Conservation (phyloP, 2,797 vertebrate species). For the Anableps anableps region DNA sequence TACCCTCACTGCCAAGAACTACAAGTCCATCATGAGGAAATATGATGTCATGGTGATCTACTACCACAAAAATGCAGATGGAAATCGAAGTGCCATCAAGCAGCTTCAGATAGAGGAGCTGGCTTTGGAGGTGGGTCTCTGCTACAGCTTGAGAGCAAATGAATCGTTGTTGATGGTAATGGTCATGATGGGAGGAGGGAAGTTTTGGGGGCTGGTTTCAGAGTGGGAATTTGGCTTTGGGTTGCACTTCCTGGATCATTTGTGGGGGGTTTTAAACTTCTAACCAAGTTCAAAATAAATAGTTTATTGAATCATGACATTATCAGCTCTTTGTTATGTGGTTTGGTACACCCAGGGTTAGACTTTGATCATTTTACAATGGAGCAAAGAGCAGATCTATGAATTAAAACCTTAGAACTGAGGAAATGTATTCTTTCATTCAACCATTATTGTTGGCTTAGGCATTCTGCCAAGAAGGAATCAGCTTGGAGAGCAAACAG, state of each 20-base stretch:
- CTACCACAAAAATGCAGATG: slow-evolving; percentile 85
- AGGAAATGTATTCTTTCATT: not conserved
- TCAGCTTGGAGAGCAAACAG: too few species aligned
- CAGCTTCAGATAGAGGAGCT: slow-evolving; percentile 91
- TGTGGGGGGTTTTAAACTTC: not conserved
- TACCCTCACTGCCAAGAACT: slow-evolving; percentile 86
- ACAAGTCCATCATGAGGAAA: slow-evolving; percentile 89
- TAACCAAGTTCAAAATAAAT: not conserved
- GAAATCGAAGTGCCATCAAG: slow-evolving; percentile 83
- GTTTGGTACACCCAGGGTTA: not conserved
- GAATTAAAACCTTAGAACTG: not conserved
- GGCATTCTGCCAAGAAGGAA: not conserved
- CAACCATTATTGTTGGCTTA: not conserved
- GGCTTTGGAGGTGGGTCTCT: slow-evolving; percentile 87
- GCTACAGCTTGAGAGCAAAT: slow-evolving; percentile 45
- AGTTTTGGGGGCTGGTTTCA: slow-evolving; percentile 27
- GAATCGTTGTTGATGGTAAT: slow-evolving; percentile 34
- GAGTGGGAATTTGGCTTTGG: slow-evolving; percentile 28
- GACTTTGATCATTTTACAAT: not conserved
- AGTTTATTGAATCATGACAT: not conserved
- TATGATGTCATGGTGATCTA: slow-evolving; percentile 92
- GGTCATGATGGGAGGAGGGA: slow-evolving; percentile 26
- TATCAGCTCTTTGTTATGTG: not conserved
- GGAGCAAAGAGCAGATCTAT: not conserved
- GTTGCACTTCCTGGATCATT: slow-evolving; percentile 28